Evolutionary conservation across 2,888 invertebrate genomes (phyloP), one percentile per base, ranked within the genome.

Genomic region (Neoitamus cyanurus): DNA sequence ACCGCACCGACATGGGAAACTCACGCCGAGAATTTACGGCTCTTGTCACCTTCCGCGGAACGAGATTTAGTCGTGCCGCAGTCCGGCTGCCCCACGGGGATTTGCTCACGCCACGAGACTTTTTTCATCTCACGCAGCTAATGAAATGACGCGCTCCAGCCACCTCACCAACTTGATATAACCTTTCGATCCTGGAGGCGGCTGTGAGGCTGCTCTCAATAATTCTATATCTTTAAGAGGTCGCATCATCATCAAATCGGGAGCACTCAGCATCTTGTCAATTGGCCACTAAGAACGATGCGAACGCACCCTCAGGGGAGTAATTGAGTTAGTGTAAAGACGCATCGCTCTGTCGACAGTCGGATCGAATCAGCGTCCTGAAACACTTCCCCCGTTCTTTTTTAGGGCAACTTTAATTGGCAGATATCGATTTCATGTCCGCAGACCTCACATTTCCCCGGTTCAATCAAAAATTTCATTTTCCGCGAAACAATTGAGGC

Each of bases 391-490:
- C 20, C 1, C 20, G 3, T 20, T 58, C 20, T 48, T 58, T n/a
- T 58, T 48, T 58, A 58, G 58, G 58, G 58, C 58, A 58, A 58
- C 15, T 20, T 58, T 58, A 58, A 58, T 25, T 58, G 25, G 31
- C 34, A 36, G 73, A 75, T 75, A 75, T 75, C 46, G 75, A 75
- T 75, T 75, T 75, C 75, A 75, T 28, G 75, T 42, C 42, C 25
- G 28, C 75, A 25, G 42, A 20, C n/a, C 28, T 25, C 42, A 37
- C 70, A 70, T 70, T 70, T 70, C 15, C 30, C 15, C 31, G 6
- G 15, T 42, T 75, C 75, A 75, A 75, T 75, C 75, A 42, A 75
- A 75, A 75, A 75, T 75, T 75, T 75, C 75, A 75, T 75, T 75
- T 75, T 75, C 75, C 75, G 75, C 42, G 28, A 37, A 1, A 11